Evolutionary conservation across 92 coral and sea anemone species (phyloP).

Genomic region (Paramuricea clavata): DNA sequence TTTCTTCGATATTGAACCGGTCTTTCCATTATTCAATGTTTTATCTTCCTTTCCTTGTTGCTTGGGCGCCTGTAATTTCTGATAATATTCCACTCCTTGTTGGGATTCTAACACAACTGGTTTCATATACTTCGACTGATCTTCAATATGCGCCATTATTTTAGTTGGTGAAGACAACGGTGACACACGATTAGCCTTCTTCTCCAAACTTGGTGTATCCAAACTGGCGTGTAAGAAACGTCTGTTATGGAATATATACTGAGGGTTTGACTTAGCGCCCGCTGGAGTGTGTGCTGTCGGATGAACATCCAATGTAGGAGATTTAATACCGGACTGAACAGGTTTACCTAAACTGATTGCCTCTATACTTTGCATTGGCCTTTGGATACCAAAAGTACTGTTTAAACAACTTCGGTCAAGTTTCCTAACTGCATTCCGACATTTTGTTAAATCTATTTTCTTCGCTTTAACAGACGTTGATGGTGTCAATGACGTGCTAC

Average conservation of each 20-base stretch:
- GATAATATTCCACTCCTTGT: constrained; percentile 13
- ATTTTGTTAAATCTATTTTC: constrained; percentile 2
- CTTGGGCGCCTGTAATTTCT: constrained; percentile 4
- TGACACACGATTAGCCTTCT: constrained; percentile 53
- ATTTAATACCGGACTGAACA: background rate
- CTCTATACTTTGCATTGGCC: background rate
- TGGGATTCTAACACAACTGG: constrained; percentile 45
- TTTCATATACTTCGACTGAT: constrained; percentile 64
- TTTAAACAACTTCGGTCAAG: constrained; percentile 27
- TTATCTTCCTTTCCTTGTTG: background rate
- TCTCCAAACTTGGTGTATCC: constrained; percentile 34
- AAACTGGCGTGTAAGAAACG: constrained; percentile 39
- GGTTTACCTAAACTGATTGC: background rate
- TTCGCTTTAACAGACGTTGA: background rate
- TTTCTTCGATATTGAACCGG: constrained; percentile 7
- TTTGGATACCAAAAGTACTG: background rate
- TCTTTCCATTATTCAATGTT: constrained; percentile 1
- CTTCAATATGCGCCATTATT: constrained; percentile 66
- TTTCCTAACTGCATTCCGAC: constrained; percentile 35
- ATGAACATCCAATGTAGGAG: background rate
- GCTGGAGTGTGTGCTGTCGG: constrained; percentile 36
- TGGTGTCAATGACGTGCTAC: background rate
- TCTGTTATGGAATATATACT: constrained; percentile 36
- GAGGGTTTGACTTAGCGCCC: constrained; percentile 6
- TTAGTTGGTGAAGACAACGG: constrained; percentile 77